Evolutionary conservation across 2,888 invertebrate species (phyloP).

Genomic region (Drosophila mayaguana): DNA sequence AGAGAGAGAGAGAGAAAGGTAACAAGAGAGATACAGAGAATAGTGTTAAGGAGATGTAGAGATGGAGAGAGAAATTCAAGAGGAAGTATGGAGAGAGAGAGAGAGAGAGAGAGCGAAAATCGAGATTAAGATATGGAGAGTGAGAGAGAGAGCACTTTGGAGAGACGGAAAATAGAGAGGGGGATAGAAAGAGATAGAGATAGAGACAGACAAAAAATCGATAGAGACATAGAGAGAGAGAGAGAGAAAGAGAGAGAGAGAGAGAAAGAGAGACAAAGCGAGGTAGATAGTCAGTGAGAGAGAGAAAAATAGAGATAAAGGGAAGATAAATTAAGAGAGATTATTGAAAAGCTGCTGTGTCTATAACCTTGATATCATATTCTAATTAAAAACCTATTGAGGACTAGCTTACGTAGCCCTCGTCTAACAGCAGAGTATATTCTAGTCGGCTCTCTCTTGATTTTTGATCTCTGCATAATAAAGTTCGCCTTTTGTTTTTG

Average conservation of each 20-base stretch:
- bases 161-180: no score
- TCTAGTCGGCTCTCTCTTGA: neutral
- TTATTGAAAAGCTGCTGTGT: no score
- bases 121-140: no score
- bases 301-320: neutral
- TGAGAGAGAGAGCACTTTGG: no score
- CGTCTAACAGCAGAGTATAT: neutral
- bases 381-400: no score
- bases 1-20: neutral
- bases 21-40: neutral
- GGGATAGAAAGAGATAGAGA: neutral
- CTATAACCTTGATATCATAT: no score
- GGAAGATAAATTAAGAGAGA: neutral
- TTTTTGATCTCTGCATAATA: constrained; percentile 14
- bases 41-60: no score
- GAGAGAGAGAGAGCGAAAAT: no score
- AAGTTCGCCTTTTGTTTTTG: constrained; percentile 48
- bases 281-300: neutral
- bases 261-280: no score
- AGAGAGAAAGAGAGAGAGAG: neutral
- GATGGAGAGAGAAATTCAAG: no score
- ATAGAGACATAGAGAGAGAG: no score
- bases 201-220: neutral
- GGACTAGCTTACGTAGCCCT: neutral
- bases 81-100: no score